phyloP scores from a whole-genome alignment of 2,888 invertebrate species.

The Lithophane leautieri region DNA sequence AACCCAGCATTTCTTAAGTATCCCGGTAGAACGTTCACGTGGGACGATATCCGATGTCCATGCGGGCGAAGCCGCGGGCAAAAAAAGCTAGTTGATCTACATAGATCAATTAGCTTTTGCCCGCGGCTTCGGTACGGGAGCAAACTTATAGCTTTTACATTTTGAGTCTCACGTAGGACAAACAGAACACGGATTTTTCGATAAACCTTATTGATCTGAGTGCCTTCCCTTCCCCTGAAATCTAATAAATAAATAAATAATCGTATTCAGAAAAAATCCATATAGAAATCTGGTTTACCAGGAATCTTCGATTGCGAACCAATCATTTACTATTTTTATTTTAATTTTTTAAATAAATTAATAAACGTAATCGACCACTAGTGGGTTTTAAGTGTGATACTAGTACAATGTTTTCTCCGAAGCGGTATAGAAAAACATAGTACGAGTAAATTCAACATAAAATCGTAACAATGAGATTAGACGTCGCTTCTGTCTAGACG shows the following conservation, averaged over 20 bases:
- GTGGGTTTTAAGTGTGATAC: not conserved
- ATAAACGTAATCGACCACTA: not conserved
- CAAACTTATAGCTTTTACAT: not conserved
- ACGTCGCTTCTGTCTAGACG: not conserved
- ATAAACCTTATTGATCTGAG: not conserved
- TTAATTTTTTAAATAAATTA: not conserved
- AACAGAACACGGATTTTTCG: not conserved
- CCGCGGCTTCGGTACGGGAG: too few species aligned
- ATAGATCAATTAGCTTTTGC: too few species aligned
- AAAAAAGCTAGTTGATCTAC: not conserved
- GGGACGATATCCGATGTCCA: too few species aligned
- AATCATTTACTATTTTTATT: not conserved
- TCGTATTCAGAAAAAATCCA: not conserved
- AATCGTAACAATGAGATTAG: not conserved
- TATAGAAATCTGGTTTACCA: not conserved
- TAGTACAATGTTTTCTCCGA: not conserved
- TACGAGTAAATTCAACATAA: conserved; percentile 2
- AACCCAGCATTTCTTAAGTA: too few species aligned
- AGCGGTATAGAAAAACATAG: not conserved
- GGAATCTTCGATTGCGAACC: not conserved
- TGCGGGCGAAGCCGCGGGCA: too few species aligned
- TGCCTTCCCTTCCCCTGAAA: not conserved
- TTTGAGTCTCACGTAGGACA: not conserved
- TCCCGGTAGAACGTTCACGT: too few species aligned
- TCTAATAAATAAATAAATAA: too few species aligned